Evolutionary conservation across 2,113 vertebrate genomes (phyloP).

Genomic region (Grallaria varia): DNA sequence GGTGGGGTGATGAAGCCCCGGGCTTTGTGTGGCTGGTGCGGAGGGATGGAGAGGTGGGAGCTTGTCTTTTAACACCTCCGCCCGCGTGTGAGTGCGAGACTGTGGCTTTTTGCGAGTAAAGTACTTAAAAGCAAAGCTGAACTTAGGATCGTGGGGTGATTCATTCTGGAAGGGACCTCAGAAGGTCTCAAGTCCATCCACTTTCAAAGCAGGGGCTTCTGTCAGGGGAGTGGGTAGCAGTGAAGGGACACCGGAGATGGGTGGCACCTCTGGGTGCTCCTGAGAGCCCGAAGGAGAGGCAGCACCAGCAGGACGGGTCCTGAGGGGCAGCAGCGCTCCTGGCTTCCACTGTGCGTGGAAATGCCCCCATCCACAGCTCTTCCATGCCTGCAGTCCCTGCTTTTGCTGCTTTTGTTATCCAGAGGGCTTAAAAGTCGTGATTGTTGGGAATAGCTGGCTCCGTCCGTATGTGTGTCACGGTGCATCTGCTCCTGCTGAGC

Average conservation of each 20-base stretch:
- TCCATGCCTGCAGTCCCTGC: not conserved
- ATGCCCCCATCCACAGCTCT: not conserved
- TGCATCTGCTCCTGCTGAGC: not conserved
- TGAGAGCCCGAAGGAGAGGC: not conserved
- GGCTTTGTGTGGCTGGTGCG: constrained; percentile 22
- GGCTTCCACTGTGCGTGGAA: not conserved
- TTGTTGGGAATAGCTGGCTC: not conserved
- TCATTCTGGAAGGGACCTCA: not conserved
- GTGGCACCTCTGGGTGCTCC: not conserved
- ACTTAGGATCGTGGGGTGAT: not conserved
- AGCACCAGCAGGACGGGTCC: not conserved
- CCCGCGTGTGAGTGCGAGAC: not conserved
- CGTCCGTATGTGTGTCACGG: not conserved
- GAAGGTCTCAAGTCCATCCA: not conserved
- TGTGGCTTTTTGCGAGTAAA: not conserved
- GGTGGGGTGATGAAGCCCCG: not conserved
- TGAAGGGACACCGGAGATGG: not conserved
- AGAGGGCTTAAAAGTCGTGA: not conserved
- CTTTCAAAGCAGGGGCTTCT: not conserved
- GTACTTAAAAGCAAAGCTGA: not conserved
- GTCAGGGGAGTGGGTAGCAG: not conserved
- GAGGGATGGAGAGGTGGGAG: not conserved
- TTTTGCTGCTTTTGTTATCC: constrained; percentile 14
- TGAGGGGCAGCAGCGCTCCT: not conserved
- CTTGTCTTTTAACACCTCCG: not conserved